A percentile compares a stretch with the other conserved stretches of the same genome.
Evolutionary conservation across 2,113 vertebrate genomes (phyloP).

Genomic region (Hyperoodon ampullatus): DNA sequence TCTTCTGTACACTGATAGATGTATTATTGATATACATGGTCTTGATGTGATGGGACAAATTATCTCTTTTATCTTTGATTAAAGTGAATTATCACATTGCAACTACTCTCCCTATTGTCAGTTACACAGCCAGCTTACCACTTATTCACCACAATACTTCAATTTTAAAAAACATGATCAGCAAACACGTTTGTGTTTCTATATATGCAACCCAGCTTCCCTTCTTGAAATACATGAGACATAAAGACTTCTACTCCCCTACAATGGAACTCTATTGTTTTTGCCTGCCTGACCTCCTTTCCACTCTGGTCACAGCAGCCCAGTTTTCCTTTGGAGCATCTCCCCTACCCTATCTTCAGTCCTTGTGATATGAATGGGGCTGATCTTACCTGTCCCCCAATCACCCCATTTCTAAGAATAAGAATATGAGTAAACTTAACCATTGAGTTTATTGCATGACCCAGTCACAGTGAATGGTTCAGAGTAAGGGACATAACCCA

Average conservation of each 20-base stretch:
- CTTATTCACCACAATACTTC: background rate
- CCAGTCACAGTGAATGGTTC: background rate
- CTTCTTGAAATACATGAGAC: background rate
- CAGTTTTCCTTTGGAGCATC: background rate
- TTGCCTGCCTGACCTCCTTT: background rate
- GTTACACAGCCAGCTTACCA: background rate
- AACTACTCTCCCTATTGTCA: background rate
- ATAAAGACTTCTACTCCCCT: background rate
- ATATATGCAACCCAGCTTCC: background rate
- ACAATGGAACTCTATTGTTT: background rate
- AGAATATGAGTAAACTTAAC: background rate
- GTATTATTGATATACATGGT: conserved; percentile 4
- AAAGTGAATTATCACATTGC: conserved; percentile 26
- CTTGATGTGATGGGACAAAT: conserved; percentile 31
- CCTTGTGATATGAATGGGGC: background rate
- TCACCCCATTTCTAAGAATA: background rate
- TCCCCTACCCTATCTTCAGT: background rate
- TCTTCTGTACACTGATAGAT: background rate
- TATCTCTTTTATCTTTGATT: conserved; percentile 53
- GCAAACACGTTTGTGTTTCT: background rate
- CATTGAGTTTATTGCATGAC: background rate
- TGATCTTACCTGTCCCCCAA: background rate
- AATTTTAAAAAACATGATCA: background rate
- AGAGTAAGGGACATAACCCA: too few relatives aligned
- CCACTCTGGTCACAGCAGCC: background rate